Evolutionary conservation across 1,140 invertebrate species (phyloP).

Genomic region (Procambarus virginalis): DNA sequence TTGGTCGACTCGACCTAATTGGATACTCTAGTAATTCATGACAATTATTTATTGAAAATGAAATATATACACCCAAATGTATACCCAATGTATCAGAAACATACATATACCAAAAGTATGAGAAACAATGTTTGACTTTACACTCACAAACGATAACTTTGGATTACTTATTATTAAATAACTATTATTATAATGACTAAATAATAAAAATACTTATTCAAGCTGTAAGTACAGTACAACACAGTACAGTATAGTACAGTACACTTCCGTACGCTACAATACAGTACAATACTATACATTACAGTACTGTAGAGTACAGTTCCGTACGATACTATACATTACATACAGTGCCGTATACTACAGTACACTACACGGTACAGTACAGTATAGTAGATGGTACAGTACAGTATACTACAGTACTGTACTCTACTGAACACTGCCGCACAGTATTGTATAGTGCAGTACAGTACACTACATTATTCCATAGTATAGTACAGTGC

Average conservation of each 20-base stretch:
- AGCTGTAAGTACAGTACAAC: constrained; percentile 70
- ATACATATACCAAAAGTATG: too few species aligned
- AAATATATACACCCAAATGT: too few species aligned
- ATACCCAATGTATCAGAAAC: too few species aligned
- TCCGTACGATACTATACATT: constrained; percentile 52
- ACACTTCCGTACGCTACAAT: constrained; percentile 70
- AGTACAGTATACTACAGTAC: constrained; percentile 65
- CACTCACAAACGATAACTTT: too few species aligned
- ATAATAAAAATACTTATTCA: too few species aligned
- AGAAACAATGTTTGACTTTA: too few species aligned
- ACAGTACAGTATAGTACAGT: constrained; percentile 71
- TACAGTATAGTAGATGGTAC: constrained; percentile 69
- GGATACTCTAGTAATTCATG: too few species aligned
- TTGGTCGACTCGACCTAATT: too few species aligned
- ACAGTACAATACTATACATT: constrained; percentile 69
- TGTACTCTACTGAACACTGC: constrained; percentile 60
- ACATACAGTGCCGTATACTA: constrained; percentile 63
- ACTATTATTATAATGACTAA: too few species aligned
- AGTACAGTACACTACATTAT: constrained; percentile 59
- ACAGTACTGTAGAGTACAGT: constrained; percentile 71
- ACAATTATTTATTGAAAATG: too few species aligned
- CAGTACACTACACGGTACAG: constrained; percentile 70
- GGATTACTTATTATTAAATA: too few species aligned
- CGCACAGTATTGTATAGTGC: too few species aligned
- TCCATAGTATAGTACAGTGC: constrained; percentile 62